Evolutionary conservation across 1,140 invertebrate species (phyloP).

Genomic region (Cydia fagiglandana): DNA sequence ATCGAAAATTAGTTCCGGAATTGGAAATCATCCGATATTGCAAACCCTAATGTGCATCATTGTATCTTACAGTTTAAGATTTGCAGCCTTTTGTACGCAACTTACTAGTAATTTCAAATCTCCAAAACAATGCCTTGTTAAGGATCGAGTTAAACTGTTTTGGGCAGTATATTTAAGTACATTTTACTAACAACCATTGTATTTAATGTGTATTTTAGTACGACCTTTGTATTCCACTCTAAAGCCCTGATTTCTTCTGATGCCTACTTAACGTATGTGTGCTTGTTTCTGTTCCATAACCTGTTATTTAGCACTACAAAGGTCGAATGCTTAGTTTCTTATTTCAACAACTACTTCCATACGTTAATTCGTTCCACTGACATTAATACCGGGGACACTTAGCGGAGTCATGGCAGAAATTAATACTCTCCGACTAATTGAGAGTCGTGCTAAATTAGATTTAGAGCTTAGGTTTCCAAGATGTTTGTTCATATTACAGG

Average conservation of each 20-base stretch:
- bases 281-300: neutral
- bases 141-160: neutral
- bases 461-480: conserved; percentile 2
- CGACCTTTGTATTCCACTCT: neutral
- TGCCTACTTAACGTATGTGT: neutral
- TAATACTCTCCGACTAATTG: conserved; percentile 16
- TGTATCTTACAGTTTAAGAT: neutral
- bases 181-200: neutral
- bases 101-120: neutral
- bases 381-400: conserved; percentile 30
- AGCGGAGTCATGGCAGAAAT: conserved; percentile 12
- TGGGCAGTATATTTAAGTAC: neutral
- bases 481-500: neutral
- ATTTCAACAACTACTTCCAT: conserved; percentile 7
- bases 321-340: neutral
- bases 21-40: no score
- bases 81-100: neutral
- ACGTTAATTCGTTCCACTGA: conserved; percentile 22
- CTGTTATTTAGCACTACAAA: neutral
- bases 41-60: neutral
- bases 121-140: conserved; percentile 4
- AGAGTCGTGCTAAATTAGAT: conserved; percentile 18
- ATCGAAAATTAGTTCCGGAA: no score
- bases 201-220: neutral
- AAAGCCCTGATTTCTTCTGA: neutral